Base-by-base conservation (phyloP, 2,113 vertebrate species). In the Lasiurus borealis region DNA sequence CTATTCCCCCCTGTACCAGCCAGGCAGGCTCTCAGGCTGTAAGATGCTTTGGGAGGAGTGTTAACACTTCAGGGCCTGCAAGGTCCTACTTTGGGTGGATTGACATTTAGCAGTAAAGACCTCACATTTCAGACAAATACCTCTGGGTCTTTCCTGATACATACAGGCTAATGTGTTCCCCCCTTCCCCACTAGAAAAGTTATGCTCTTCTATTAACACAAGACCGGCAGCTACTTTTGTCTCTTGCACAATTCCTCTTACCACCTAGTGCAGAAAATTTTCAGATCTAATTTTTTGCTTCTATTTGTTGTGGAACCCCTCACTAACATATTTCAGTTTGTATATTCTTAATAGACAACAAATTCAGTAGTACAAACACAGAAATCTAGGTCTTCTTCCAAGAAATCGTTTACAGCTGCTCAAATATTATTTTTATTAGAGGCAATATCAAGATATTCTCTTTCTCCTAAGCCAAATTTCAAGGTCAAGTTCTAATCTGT, bases 1-100 rank as follows among this genome's bases (percentile, higher is more conserved):
- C 84, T 97, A 97, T 96, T 97, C 92, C 95, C 95, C 2, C 14
- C 62, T 88, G 95, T 91, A 46, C 75, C 76, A 73, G 48, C 40
- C 80, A 83, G 80, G 80, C 80, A 83, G 80, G 29, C 52, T 95
- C 62, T 83, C 81, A 87, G 82, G 48, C 69, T 96, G 16, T 81
- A 77, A 97, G 66, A 89, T 96, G 82, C 81, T 97, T 87, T 88
- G 93, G 95, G 93, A 97, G 5, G 21, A 85, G 1, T 50, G 36
- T 96, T 95, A 96, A 97, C 96, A 72, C 94, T 96, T 94, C 64
- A 81, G 91, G 93, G 66, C 34, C 95, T 81, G 2, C 29, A 57
- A 64, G 44, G 40, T 91, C 66, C 82, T 95, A 85, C 76, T 96
- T 91, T 57, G 36, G 66, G 23, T 89, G 59, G 72, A 95, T 66